These are phyloP conservation scores for Haliclona indistincta DNA, from an alignment of 37 sponge, comb jelly and placozoan species.

Conservation along the genomic window DNA sequence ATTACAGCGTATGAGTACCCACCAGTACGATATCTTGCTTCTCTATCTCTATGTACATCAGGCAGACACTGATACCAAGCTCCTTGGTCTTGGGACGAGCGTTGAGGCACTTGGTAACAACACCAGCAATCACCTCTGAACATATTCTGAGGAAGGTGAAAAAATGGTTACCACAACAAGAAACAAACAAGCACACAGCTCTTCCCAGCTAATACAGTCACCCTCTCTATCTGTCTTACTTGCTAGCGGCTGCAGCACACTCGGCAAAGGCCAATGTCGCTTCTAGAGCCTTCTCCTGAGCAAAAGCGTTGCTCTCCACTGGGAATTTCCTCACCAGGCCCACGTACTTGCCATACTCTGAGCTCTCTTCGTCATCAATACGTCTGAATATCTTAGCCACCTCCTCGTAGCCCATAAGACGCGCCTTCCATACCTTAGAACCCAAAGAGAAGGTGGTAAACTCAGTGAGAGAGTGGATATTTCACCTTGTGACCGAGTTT, in stretches of 20 bases:
- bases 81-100: slow-evolving; percentile 90
- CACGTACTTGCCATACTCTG: slow-evolving; percentile 76
- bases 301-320: slow-evolving; percentile 83
- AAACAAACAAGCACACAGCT: slow-evolving; percentile 9
- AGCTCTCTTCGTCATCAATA: slow-evolving; percentile 78
- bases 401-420: slow-evolving; percentile 89
- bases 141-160: slow-evolving; percentile 33
- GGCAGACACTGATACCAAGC: slow-evolving; percentile 54
- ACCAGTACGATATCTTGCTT: slow-evolving; percentile 73
- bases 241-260: slow-evolving; percentile 69
- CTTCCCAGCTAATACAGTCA: background rate
- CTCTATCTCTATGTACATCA: slow-evolving; percentile 94
- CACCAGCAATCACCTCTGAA: slow-evolving; percentile 80
- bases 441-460: background rate
- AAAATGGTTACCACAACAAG: background rate
- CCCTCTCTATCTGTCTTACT: slow-evolving; percentile 52
- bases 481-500: slow-evolving; percentile 78
- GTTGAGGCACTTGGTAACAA: slow-evolving; percentile 90
- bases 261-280: slow-evolving; percentile 83
- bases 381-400: slow-evolving; percentile 76
- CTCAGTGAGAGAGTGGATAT: background rate
- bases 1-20: background rate
- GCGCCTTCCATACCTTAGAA: slow-evolving; percentile 86
- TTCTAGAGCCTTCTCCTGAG: slow-evolving; percentile 94
- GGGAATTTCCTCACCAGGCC: slow-evolving; percentile 85